Percentiles rank a stretch among this genome's conserved stretches.
Evolutionary conservation across 2,888 invertebrate genomes (phyloP).

Genomic region (Ormyrus labotus): DNA sequence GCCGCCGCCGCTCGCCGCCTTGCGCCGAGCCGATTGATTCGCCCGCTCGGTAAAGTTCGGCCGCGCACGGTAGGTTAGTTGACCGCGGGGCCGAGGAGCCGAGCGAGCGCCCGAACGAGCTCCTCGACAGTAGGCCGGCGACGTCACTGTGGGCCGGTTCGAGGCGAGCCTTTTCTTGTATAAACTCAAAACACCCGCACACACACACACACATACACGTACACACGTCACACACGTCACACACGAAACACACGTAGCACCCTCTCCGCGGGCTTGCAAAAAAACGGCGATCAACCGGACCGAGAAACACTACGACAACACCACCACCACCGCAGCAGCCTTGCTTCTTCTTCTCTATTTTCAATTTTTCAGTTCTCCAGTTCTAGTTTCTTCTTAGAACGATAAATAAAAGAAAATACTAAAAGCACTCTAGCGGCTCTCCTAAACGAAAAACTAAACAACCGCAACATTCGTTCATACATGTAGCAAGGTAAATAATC

Average conservation of each 20-base stretch:
- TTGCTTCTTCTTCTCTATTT: too few relatives aligned
- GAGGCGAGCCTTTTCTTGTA: slow-evolving; percentile 69
- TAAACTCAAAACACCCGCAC: too few relatives aligned
- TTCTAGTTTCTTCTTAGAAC: too few relatives aligned
- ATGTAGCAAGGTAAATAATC: slow-evolving; percentile 76
- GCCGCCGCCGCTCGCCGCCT: slow-evolving; percentile 66
- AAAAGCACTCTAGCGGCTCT: slow-evolving; percentile 73
- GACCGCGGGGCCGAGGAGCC: slow-evolving; percentile 76
- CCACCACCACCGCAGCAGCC: too few relatives aligned
- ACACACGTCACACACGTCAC: too few relatives aligned
- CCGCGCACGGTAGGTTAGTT: slow-evolving; percentile 71
- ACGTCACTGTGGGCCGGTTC: slow-evolving; percentile 78
- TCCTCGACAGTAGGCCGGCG: slow-evolving; percentile 77
- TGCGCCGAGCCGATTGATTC: slow-evolving; percentile 57
- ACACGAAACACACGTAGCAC: slow-evolving; percentile 55
- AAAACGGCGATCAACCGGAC: too few relatives aligned
- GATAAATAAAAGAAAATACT: too few relatives aligned
- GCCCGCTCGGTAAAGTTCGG: slow-evolving; percentile 65
- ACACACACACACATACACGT: too few relatives aligned
- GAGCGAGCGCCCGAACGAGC: slow-evolving; percentile 67
- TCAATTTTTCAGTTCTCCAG: too few relatives aligned
- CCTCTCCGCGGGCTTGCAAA: slow-evolving; percentile 1
- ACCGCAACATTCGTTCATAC: slow-evolving; percentile 70
- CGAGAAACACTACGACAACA: too few relatives aligned
- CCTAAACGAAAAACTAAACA: slow-evolving; percentile 56